Evolutionary conservation across 30 jellyfish, hydroid and myxozoan genomes (phyloP).

Genomic region (Calvadosia cruxmelitensis): DNA sequence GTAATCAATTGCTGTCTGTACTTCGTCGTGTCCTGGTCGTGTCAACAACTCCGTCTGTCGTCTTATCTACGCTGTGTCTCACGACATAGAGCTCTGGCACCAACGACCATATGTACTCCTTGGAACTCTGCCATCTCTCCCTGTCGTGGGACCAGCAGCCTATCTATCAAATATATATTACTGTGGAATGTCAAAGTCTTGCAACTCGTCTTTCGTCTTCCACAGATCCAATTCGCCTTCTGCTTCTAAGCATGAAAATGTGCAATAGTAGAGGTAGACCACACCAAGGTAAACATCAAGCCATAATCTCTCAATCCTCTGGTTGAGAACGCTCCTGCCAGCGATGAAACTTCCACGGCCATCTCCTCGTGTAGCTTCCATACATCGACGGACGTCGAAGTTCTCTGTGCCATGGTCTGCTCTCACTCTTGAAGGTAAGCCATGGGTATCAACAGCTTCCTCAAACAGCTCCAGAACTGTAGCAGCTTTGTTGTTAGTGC

Average conservation of each 20-base stretch:
- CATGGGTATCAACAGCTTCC: constrained; percentile 17
- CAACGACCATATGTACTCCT: too few relatives aligned
- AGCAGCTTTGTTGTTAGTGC: constrained; percentile 23
- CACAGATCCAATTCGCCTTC: not conserved
- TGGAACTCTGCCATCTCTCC: too few relatives aligned
- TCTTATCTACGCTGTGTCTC: too few relatives aligned
- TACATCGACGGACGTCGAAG: constrained; percentile 29
- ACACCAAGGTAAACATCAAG: constrained; percentile 1
- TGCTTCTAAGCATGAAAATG: not conserved
- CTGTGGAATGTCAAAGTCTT: too few relatives aligned
- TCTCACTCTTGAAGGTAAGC: constrained; percentile 40
- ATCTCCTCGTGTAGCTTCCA: constrained; percentile 23
- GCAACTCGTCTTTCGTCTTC: too few relatives aligned
- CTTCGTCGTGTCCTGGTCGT: too few relatives aligned
- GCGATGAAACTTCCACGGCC: constrained; percentile 30
- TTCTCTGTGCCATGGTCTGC: constrained; percentile 42
- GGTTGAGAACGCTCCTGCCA: constrained; percentile 35
- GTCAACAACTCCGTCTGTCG: too few relatives aligned
- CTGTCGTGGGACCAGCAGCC: too few relatives aligned
- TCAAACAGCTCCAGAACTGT: constrained; percentile 29
- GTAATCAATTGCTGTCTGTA: too few relatives aligned
- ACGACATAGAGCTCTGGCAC: too few relatives aligned
- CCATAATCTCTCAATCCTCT: constrained; percentile 25
- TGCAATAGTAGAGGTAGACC: not conserved
- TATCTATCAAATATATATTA: too few relatives aligned